Evolutionary conservation across 2,888 invertebrate species (phyloP).

Genomic region (Erebia aethiops): DNA sequence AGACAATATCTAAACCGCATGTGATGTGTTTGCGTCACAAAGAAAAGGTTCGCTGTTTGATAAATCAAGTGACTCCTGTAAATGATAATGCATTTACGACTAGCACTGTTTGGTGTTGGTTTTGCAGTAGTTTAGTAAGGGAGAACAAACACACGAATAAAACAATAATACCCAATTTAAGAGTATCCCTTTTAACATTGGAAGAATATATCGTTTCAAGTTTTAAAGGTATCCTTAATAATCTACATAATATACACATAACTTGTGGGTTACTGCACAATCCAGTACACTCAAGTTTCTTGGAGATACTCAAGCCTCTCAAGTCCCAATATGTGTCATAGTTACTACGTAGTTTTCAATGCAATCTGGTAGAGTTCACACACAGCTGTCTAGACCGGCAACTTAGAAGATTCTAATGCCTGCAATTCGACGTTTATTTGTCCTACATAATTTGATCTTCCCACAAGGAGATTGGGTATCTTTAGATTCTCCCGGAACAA

Average conservation of each 20-base stretch:
- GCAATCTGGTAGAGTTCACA: not conserved
- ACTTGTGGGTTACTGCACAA: not conserved
- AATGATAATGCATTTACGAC: conserved; percentile 4
- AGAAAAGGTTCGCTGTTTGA: conserved; percentile 19
- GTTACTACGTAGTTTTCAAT: not conserved
- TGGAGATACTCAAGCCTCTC: not conserved
- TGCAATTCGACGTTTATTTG: not conserved
- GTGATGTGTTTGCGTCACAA: conserved; percentile 20
- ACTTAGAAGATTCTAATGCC: not conserved
- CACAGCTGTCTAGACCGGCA: not conserved
- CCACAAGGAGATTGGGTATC: not conserved
- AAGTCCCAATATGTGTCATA: not conserved
- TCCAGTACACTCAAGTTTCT: not conserved
- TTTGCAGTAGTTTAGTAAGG: not conserved
- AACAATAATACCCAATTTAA: not conserved
- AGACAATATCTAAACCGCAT: conserved; percentile 14
- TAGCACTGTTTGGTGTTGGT: not conserved
- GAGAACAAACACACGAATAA: not conserved
- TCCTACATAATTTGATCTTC: not conserved
- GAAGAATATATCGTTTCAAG: too few relatives aligned
- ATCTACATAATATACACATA: too few relatives aligned
- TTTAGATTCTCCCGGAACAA: not conserved
- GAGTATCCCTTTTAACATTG: not conserved
- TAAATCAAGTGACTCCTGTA: conserved; percentile 7
- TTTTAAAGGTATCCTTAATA: too few relatives aligned